These are phyloP conservation scores for Parnassius mnemosyne DNA, from an alignment of 2,888 invertebrate genomes.

Conservation along the genomic window DNA sequence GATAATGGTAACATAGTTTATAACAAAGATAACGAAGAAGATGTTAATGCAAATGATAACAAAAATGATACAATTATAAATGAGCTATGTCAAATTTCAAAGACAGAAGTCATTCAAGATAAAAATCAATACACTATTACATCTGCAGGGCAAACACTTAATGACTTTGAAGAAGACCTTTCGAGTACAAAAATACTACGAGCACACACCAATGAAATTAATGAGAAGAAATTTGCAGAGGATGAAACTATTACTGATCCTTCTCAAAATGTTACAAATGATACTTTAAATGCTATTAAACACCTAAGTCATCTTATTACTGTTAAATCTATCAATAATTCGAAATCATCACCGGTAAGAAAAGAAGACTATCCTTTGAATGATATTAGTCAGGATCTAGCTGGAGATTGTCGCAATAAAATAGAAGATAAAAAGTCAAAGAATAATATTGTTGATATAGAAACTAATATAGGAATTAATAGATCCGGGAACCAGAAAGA, in stretches of 20 bases:
- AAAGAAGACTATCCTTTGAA: constrained; percentile 2
- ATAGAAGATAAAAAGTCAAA: constrained; percentile 2
- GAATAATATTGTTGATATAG: constrained; percentile 6
- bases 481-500: constrained; percentile 23
- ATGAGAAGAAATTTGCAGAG: constrained; percentile 22
- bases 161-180: constrained; percentile 23
- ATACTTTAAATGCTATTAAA: constrained; percentile 42
- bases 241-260: constrained; percentile 16
- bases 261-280: constrained; percentile 4
- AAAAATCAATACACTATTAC: neutral
- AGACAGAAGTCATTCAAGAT: neutral
- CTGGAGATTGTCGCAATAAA: constrained; percentile 10
- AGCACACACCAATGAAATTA: constrained; percentile 6
- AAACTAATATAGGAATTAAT: neutral
- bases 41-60: neutral
- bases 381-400: constrained; percentile 6
- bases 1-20: neutral
- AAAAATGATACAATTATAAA: constrained; percentile 1
- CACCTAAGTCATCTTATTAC: constrained; percentile 57
- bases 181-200: constrained; percentile 15
- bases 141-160: neutral
- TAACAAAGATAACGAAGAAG: neutral
- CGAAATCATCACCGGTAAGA: neutral
- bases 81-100: neutral
- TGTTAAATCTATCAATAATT: constrained; percentile 49